Evolutionary conservation across 2,797 vertebrate species (phyloP), one percentile per base, ranked within the genome.

Genomic region (Acanthurus leucopareius): DNA sequence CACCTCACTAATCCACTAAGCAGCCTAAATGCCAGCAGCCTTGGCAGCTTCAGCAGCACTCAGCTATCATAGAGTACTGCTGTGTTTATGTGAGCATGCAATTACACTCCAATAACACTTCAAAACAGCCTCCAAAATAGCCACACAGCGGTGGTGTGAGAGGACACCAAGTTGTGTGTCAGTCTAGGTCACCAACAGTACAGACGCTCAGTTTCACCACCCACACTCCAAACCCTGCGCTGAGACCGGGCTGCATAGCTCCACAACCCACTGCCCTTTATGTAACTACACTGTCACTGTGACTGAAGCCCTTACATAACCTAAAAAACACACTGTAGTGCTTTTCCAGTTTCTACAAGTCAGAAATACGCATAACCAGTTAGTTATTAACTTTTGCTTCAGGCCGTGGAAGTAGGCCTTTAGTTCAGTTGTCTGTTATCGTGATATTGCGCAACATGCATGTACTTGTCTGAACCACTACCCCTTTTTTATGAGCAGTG

Each of bases 251-350:
- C 28, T 44, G 75, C 86, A 84, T 82, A 83, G 54, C 80, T 84
- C 60, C 56, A 72, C 83, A 80, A 51, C 87, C 86, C 79, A 85
- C 82, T 45, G 57, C 52, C 66, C 75, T 91, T 92, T 90, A 90
- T 79, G 73, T 60, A 83, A 89, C 77, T 3, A 75, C 56, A 72
- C 68, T 25, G 75, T 69, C 77, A 74, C 74, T 44, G 22, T 49
- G 63, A 66, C 47, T 40, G 49, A 15, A 15, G 63, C 32, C 38
- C 75, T 89, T 88, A 47, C 68, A 62, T 80, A 84, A 86, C 63
- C 53, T 7, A 10, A 77, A 77, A 66, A 32, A 32, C 61, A 58
- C 14, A 19, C 40, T 17, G 10, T 48, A 20, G 40, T 5, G 49
- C n/a, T 64, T 56, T 11, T 19, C 66, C 11, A 20, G 13, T 59